Base-by-base conservation (phyloP, 1,140 invertebrate genomes). In the Zaprionus camerounensis region DNA sequence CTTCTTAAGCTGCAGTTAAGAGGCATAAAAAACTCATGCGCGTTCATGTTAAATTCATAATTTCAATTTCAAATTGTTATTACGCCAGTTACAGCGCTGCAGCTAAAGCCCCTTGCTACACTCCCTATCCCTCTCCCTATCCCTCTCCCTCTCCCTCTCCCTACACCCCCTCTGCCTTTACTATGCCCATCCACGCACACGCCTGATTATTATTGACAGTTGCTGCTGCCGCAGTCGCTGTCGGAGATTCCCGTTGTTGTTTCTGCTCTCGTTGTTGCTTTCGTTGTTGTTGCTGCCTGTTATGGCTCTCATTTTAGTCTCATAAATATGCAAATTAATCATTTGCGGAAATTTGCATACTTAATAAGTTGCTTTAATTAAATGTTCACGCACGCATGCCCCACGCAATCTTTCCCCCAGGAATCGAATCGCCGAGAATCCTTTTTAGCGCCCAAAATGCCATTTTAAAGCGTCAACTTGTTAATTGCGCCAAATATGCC, bases 251-350 rank as follows among this genome's bases (percentile, higher is more conserved):
- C 24, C 58, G 59, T 46, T 78, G 51, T 41, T 41, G 20, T 22
- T 62, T 34, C 31, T 34, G 56, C 65, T 61, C 57, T 58, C 67
- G 67, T 71, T 80, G 74, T 20, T 78, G 74, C 41, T 79, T 76
- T 20, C 57, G 67, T 71, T 80, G 74, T n/a, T 78, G 75, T 53
- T 80, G 80, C 59, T 46, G n/a, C 20, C 15, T 80, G 72, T 80
- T 78, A 74, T 80, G 62, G 64, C 77, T 88, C 85, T 87, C 85
- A 88, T 87, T 83, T 88, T 90, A 88, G 85, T 90, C 85, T 88
- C 85, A 88, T 88, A 88, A 88, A 88, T 88, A 88, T 88, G 85
- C 82, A 88, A 88, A 88, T 88, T 88, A 88, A 88, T 88, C 85
- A 88, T 88, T 88, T 88, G 85, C 86, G 85, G 79, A 88, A 88